Percentiles rank a stretch among this genome's conserved stretches.
These are phyloP conservation scores for Aurelia sp. DNA, from an alignment of 30 jellyfish, hydroid and myxozoan genomes.

Conservation along the genomic window DNA sequence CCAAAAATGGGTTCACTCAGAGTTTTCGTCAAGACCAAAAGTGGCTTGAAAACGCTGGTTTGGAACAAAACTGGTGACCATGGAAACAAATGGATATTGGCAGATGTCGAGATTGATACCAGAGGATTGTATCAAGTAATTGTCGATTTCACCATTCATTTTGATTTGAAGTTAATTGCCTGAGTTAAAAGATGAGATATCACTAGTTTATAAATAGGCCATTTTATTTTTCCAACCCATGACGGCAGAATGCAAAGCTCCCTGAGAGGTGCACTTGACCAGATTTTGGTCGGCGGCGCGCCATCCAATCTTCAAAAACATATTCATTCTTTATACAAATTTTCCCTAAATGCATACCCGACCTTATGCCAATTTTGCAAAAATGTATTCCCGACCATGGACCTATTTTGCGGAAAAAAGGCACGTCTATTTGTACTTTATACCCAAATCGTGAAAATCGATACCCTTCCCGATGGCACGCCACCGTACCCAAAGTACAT, in stretches of 20 bases:
- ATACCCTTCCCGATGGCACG: too few species aligned
- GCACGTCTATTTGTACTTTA: not conserved
- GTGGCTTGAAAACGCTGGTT: conserved; percentile 6
- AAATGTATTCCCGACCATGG: not conserved
- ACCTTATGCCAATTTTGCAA: not conserved
- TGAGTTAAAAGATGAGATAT: too few species aligned
- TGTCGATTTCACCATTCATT: not conserved
- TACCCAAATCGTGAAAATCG: too few species aligned
- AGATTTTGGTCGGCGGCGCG: too few species aligned
- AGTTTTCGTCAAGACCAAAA: not conserved
- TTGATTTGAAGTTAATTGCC: not conserved
- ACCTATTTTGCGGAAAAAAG: too few species aligned
- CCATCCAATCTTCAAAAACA: too few species aligned
- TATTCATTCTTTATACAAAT: too few species aligned
- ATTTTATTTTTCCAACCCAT: not conserved
- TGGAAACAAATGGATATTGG: conserved; percentile 43
- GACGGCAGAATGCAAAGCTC: not conserved
- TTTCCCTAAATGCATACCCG: too few species aligned
- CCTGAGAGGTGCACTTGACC: too few species aligned
- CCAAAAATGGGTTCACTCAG: conserved; percentile 37
- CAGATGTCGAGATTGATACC: not conserved
- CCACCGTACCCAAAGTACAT: too few species aligned
- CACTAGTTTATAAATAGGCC: too few species aligned
- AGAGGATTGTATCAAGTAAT: not conserved
- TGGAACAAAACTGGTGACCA: conserved; percentile 52